Evolutionary conservation across 2,113 vertebrate genomes (phyloP).

Genomic region (Engraulis encrasicolus): DNA sequence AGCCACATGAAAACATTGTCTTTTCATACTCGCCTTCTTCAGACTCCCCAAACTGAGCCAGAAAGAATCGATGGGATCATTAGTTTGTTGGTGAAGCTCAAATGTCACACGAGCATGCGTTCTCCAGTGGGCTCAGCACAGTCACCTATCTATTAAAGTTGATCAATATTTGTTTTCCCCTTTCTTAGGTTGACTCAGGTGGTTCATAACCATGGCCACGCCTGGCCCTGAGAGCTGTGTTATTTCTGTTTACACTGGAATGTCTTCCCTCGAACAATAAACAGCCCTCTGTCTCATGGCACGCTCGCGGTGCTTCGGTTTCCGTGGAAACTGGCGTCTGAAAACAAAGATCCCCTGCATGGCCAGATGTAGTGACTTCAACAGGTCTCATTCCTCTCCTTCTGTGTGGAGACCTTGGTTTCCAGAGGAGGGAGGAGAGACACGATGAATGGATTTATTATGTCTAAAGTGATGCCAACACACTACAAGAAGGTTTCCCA

Average conservation of each 20-base stretch:
- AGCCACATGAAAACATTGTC: no score
- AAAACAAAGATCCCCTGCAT: slow-evolving; percentile 54
- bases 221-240: not conserved
- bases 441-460: slow-evolving; percentile 49
- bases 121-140: not conserved
- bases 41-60: not conserved
- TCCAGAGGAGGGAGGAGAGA: slow-evolving; percentile 24
- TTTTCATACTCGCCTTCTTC: not conserved
- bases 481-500: no score
- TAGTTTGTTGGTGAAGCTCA: slow-evolving; percentile 2
- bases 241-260: slow-evolving; percentile 37
- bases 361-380: slow-evolving; percentile 53
- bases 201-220: not conserved
- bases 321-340: slow-evolving; percentile 53
- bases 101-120: not conserved
- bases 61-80: not conserved
- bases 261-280: slow-evolving; percentile 48
- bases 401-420: slow-evolving; percentile 24
- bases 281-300: slow-evolving; percentile 25
- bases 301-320: slow-evolving; percentile 45
- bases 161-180: slow-evolving; percentile 13
- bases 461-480: slow-evolving; percentile 50
- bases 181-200: not conserved
- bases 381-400: slow-evolving; percentile 45
- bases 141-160: slow-evolving; percentile 8